Base-by-base conservation (phyloP, 2,888 invertebrate species). In the Exocentrus adspersus region DNA sequence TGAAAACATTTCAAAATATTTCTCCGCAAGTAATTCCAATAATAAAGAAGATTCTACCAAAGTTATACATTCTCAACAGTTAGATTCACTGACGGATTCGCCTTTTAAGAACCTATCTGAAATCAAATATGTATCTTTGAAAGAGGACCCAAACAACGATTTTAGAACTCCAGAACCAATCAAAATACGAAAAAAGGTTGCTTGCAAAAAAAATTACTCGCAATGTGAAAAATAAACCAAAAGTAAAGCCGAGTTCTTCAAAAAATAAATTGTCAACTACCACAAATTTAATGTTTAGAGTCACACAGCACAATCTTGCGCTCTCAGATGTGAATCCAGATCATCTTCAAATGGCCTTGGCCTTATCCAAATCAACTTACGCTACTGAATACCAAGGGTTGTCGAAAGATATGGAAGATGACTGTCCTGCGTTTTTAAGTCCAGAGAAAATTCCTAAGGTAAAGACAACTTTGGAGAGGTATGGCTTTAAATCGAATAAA, bases 321-420 rank as follows among this genome's bases (percentile, higher is more conserved):
- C 67, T 81, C 80, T 73, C 84, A 54, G 88, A 89, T 77, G 82
- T 88, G 46, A 87, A 89, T 81, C 82, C 87, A 0, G 88, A 90
- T 72, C 87, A 91, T 70, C 80, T 90, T 65, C 89, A 90, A 77
- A 75, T 91, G 79, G 90, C 90, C 43, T 83, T 91, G 70, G 89
- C 89, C 10, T 77, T 91, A 62, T 90, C 90, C 1, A 87, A 86
- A 75, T 90, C 90, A 0, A 77, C 85, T 2, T 75, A 77, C 64
- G 74, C 77, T 37, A 68, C 68, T 62, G 67, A 69, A 50, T 63
- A 62, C 56, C 65, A 62, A n/a, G 60, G 64, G 43, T 24, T 17
- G n/a, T 41, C 17, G 19, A 67, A 64, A 28, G 56, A 68, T 2
- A 48, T 5, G 43, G 52, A 67, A 42, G 69, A 70, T 30, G 60